phyloP scores from a whole-genome alignment of 1,140 invertebrate genomes.

The Cydia splendana region DNA sequence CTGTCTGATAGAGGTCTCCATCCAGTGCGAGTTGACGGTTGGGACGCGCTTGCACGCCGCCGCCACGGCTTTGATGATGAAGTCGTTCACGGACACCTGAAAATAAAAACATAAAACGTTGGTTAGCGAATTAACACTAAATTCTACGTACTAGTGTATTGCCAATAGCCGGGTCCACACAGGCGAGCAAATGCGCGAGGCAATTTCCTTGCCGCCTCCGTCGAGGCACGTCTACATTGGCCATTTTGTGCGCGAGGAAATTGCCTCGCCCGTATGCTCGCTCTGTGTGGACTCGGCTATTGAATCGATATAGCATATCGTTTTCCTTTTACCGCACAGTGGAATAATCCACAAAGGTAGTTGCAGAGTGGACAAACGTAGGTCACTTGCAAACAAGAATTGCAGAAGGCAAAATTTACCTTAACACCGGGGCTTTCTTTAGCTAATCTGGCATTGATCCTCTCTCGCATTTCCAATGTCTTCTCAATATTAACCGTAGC shows the following conservation, averaged over 20 bases:
- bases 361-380: neutral
- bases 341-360: neutral
- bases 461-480: conserved; percentile 82
- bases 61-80: conserved; percentile 97
- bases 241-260: too few relatives aligned
- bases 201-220: too few relatives aligned
- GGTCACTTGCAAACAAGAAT: too few relatives aligned
- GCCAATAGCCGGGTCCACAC: too few relatives aligned
- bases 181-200: too few relatives aligned
- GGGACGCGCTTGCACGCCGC: conserved; percentile 96
- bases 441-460: conserved; percentile 89
- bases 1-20: conserved; percentile 97
- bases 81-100: conserved; percentile 97
- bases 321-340: neutral
- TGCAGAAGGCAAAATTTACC: too few relatives aligned
- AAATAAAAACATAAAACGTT: conserved; percentile 9
- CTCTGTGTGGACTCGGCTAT: too few relatives aligned
- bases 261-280: too few relatives aligned
- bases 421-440: conserved; percentile 80
- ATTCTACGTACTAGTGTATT: too few relatives aligned
- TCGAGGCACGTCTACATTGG: too few relatives aligned
- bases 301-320: too few relatives aligned
- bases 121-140: neutral
- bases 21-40: conserved; percentile 97
- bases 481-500: conserved; percentile 93